These are phyloP conservation scores for Potamarius usumacintae DNA, from an alignment of 2,113 vertebrate species.

Conservation along the genomic window DNA sequence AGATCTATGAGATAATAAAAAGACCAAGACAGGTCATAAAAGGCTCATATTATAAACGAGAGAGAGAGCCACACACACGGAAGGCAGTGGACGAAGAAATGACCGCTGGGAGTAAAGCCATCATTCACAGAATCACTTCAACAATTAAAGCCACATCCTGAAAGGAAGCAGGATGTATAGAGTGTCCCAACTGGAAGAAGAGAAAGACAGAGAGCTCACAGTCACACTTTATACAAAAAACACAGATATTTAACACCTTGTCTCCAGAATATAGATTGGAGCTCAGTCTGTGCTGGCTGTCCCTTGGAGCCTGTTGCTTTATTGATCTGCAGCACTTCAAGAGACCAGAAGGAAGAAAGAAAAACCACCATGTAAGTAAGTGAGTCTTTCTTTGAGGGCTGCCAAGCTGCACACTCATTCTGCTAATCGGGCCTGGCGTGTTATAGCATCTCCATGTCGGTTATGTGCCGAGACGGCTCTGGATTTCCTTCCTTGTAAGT, in stretches of 20 bases:
- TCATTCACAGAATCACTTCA: slow-evolving; percentile 30
- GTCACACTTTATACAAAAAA: slow-evolving; percentile 42
- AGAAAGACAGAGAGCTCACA: background rate
- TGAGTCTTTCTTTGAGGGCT: slow-evolving; percentile 57
- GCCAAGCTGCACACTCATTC: slow-evolving; percentile 57
- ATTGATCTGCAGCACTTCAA: slow-evolving; percentile 48
- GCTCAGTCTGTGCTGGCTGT: slow-evolving; percentile 50
- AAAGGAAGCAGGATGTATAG: background rate
- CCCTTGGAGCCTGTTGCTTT: slow-evolving; percentile 57
- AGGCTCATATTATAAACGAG: slow-evolving; percentile 2
- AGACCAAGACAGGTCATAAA: slow-evolving; percentile 20
- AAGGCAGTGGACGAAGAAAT: slow-evolving; percentile 38
- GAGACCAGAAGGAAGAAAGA: slow-evolving; percentile 13
- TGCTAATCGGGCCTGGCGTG: slow-evolving; percentile 69
- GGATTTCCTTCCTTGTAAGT: slow-evolving; percentile 50
- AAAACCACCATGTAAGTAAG: slow-evolving; percentile 48
- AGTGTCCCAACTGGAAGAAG: background rate
- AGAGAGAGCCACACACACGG: background rate
- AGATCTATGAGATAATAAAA: slow-evolving; percentile 20
- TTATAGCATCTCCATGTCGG: slow-evolving; percentile 66
- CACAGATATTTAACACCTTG: slow-evolving; percentile 55
- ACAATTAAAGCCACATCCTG: slow-evolving; percentile 23
- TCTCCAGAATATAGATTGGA: slow-evolving; percentile 44
- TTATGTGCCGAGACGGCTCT: slow-evolving; percentile 69
- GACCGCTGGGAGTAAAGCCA: slow-evolving; percentile 29